phyloP scores from a whole-genome alignment of 1,140 invertebrate species.

The Formica exsecta region DNA sequence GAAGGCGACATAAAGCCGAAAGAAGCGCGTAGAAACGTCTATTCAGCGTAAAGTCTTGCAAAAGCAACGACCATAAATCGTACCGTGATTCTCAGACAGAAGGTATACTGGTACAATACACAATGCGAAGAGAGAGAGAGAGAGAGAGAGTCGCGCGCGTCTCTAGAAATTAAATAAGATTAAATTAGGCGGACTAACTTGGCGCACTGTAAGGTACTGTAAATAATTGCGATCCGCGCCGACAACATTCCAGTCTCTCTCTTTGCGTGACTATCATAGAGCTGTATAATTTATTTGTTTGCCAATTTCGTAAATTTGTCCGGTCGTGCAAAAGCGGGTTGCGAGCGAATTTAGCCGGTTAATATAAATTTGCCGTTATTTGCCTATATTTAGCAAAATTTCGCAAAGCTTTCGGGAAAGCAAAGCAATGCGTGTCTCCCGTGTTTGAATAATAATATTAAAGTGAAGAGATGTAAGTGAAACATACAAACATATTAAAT shows the following conservation, averaged over 20 bases:
- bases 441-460: background rate
- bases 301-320: conserved; percentile 31
- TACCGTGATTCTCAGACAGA: background rate
- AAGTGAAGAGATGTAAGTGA: background rate
- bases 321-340: background rate
- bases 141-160: conserved; percentile 29
- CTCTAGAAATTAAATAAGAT: conserved; percentile 54
- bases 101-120: conserved; percentile 9
- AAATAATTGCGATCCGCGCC: conserved; percentile 45
- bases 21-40: conserved; percentile 17
- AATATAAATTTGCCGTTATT: conserved; percentile 31
- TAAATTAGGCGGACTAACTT: conserved; percentile 46
- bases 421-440: background rate
- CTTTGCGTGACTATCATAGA: conserved; percentile 28
- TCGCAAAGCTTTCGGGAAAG: background rate
- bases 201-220: conserved; percentile 22
- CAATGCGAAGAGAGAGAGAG: background rate
- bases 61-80: conserved; percentile 34
- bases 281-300: conserved; percentile 49
- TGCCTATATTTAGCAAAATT: background rate
- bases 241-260: conserved; percentile 10
- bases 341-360: conserved; percentile 34
- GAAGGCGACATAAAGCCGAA: background rate
- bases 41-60: conserved; percentile 8
- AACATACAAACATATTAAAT: background rate